Evolutionary conservation across 1,140 invertebrate species (phyloP), one percentile per base, ranked within the genome.

Genomic region (Cydia fagiglandana): DNA sequence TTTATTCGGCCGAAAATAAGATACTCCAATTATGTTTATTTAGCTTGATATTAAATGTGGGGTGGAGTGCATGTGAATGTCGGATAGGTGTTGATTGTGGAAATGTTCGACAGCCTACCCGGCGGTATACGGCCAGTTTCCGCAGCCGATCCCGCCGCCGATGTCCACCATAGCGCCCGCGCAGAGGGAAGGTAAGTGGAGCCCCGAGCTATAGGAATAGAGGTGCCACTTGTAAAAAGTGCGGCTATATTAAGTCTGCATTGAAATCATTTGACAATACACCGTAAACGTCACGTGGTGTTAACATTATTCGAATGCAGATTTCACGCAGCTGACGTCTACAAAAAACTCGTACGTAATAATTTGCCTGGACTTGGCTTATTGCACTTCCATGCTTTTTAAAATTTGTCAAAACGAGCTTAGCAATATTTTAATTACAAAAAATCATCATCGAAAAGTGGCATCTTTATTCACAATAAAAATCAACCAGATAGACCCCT

Each of bases 61-160:
- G 80, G 80, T 75, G 87, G 87, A 84, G 87, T 91, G 90, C 80
- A 80, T 84, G 80, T 77, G 47, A 38, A 80, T 83, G 84, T 83
- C 77, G 79, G 85, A 81, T 93, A 88, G 90, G 86, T 93, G 91
- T 93, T 91, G 84, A 91, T 90, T 93, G 91, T 93, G 86, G 89
- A 87, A 78, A 94, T 95, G 95, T 95, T 96, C 95, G 95, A 95
- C 97, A 96, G 97, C 97, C 94, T 98, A 98, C 94, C 97, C 98
- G 91, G 96, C 97, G 93, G 97, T 98, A 91, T 98, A 98, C 94
- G 96, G 97, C 90, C 97, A 98, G 95, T 98, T 98, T 94, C 97
- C 98, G 94, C 98, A 98, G 95, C 97, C 97, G 88, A 96, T 98
- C 88, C 96, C 97, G 88, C 97, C 97, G 93, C 97, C 97, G 91